Base-by-base conservation (phyloP, 2,113 vertebrate species). In the Thomomys bottae region DNA sequence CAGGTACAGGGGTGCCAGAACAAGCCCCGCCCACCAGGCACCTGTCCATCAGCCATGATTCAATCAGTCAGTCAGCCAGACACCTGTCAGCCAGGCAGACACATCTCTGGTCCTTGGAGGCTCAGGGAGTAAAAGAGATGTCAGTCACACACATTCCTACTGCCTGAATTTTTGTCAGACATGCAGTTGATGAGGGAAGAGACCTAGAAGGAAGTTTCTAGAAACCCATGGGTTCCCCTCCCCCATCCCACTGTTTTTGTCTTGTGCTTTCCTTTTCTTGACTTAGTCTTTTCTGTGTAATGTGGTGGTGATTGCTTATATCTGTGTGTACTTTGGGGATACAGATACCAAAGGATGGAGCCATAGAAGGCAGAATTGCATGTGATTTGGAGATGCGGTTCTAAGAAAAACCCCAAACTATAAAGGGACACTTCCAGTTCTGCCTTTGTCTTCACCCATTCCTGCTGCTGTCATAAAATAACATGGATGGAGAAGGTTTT, bases 11-110 rank as follows among this genome's bases (percentile, higher is more conserved):
- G 64, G 54, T 21, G 86, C 40, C n/a, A 70, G 86, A 75, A 15
- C 1, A 6, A 40, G 64, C n/a, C 2, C 0, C 6, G 45, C 36
- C 78, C 82, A 42, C n/a, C n/a, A 57, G 45, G 45, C 45, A 24
- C 2, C 7, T 42, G 84, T 71, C 84, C 83, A 45, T 87, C 45
- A 78, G 82, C 71, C 36, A 2, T 30, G 85, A 95, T 82, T 49
- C 64, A 91, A 64, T 89, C 70, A 91, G 45, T 30, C 64, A 64
- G 77, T 93, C 82, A 88, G 28, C 64, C 79, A 40, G 66, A 71
- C 75, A 61, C 8, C 0, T 4, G 66, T 90, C 88, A 88, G 64
- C 54, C 75, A 71, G 61, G 40, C 23, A 79, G 90, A n/a, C 45
- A 5, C n/a, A 21, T 77, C 63, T 66, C 38, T 32, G 3, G 28